Evolutionary conservation across 2,113 vertebrate species (phyloP).

Genomic region (Tauraco erythrolophus): DNA sequence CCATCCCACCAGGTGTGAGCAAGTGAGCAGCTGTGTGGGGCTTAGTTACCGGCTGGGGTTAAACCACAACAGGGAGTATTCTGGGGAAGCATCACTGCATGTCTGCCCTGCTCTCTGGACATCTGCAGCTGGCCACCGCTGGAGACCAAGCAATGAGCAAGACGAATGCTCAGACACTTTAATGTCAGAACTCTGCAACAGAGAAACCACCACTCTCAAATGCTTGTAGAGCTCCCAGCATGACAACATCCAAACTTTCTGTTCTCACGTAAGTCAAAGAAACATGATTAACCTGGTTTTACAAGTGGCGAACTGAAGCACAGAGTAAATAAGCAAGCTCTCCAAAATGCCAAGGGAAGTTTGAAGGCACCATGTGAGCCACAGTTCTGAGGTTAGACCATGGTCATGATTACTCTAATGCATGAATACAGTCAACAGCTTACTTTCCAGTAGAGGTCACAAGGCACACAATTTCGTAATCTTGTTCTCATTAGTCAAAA

Average conservation of each 20-base stretch:
- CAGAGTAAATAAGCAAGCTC: background rate
- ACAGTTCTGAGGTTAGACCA: background rate
- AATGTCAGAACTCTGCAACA: background rate
- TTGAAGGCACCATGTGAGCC: background rate
- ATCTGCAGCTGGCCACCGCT: background rate
- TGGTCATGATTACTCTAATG: background rate
- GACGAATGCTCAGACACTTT: background rate
- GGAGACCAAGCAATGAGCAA: background rate
- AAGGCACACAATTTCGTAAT: background rate
- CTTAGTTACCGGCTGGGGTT: too few relatives aligned
- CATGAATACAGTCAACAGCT: background rate
- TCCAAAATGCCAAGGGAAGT: background rate
- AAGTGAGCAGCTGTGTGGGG: too few relatives aligned
- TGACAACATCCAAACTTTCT: background rate
- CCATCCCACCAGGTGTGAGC: too few relatives aligned
- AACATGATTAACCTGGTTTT: background rate
- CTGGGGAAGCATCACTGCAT: background rate
- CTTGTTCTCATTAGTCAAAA: background rate
- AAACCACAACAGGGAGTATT: background rate
- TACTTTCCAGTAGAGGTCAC: background rate
- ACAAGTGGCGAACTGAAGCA: background rate
- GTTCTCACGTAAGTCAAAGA: background rate
- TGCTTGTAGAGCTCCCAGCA: background rate
- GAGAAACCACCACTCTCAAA: background rate
- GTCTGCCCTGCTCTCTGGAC: fast-evolving